These are phyloP conservation scores for Odobenus rosmarus DNA, from an alignment of 2,113 vertebrate species.

Conservation along the genomic window DNA sequence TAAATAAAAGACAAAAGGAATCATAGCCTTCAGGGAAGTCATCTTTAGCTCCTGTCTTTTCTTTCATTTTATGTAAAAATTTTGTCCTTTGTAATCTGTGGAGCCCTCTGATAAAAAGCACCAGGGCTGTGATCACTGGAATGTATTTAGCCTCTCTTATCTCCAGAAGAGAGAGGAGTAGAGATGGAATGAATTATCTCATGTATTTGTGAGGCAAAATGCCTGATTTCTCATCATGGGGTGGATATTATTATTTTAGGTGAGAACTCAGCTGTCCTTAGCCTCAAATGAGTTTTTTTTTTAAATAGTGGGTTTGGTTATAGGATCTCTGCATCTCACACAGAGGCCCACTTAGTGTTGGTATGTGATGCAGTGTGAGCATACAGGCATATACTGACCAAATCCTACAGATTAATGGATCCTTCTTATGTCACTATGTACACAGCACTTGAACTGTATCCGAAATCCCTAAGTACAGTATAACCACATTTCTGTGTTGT, in stretches of 20 bases:
- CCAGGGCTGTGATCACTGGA: not conserved
- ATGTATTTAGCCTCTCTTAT: not conserved
- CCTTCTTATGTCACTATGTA: not conserved
- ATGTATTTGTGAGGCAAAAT: not conserved
- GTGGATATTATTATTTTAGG: not conserved
- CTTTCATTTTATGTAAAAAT: not conserved
- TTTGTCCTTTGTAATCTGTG: not conserved
- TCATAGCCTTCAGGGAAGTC: not conserved
- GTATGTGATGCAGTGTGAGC: not conserved
- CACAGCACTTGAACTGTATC: not conserved
- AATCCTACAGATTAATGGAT: not conserved
- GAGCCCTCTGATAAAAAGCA: not conserved
- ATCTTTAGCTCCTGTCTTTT: not conserved
- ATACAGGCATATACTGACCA: accelerated
- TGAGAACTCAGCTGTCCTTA: not conserved
- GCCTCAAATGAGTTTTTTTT: not conserved
- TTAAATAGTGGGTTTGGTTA: not conserved
- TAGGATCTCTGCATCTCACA: not conserved
- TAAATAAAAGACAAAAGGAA: not conserved
- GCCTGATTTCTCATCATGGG: not conserved
- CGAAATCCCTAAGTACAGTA: not conserved
- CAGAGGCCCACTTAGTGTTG: not conserved
- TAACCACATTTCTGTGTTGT: not conserved
- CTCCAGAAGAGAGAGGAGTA: not conserved
- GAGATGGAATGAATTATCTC: not conserved